Conservation (phyloP, 2,888 invertebrate species). For the Eueremaeus valkanovi region DNA sequence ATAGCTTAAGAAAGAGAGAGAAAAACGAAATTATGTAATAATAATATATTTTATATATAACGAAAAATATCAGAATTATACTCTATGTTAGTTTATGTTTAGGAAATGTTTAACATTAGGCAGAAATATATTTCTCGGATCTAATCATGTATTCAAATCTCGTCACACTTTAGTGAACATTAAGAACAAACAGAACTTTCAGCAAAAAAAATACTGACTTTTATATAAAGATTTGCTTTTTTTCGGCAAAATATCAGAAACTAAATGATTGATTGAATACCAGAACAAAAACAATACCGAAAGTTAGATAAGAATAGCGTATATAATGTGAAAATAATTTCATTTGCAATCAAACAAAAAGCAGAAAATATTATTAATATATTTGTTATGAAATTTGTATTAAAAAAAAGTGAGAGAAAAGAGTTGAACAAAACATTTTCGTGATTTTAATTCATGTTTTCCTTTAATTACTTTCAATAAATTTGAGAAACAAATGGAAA, state of each 20-base stretch:
- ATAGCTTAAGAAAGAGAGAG: neutral
- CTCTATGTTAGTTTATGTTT: neutral
- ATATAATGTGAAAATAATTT: too few relatives aligned
- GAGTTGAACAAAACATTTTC: neutral
- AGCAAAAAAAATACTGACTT: neutral
- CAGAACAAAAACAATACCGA: neutral
- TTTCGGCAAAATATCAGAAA: neutral
- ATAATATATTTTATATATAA: too few relatives aligned
- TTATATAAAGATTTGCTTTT: too few relatives aligned
- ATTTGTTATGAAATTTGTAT: too few relatives aligned
- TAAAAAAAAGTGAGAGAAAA: too few relatives aligned
- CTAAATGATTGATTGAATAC: neutral
- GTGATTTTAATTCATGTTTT: neutral
- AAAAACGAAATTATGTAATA: too few relatives aligned
- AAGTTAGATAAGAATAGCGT: neutral
- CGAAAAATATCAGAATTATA: too few relatives aligned
- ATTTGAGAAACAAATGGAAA: too few relatives aligned
- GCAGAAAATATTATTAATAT: too few relatives aligned
- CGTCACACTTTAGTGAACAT: slow-evolving; percentile 2
- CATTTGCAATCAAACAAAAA: too few relatives aligned
- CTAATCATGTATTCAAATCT: slow-evolving; percentile 10
- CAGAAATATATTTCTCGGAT: neutral
- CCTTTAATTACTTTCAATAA: too few relatives aligned
- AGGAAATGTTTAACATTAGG: neutral
- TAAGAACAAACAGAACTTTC: neutral